Conservation (phyloP, 2,797 vertebrate species). For the Danio kyathit region DNA sequence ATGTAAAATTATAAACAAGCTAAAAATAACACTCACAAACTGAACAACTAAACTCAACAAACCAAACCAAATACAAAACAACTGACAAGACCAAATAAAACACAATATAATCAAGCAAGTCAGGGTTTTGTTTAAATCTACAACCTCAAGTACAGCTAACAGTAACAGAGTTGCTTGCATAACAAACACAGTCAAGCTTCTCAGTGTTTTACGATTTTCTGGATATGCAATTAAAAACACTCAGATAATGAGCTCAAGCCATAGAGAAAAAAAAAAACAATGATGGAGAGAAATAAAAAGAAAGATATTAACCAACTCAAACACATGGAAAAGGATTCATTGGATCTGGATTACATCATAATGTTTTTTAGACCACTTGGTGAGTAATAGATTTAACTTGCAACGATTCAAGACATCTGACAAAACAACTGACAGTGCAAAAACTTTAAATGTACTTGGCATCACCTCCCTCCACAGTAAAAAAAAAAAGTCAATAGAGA, state of each 20-base stretch:
- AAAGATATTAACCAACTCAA: background rate
- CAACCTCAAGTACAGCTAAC: background rate
- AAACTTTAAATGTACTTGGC: constrained; percentile 5
- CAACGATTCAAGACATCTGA: background rate
- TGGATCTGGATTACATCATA: too few relatives aligned
- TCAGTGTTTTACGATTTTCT: background rate
- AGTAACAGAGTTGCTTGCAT: background rate
- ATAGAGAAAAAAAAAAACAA: background rate
- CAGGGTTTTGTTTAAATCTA: background rate
- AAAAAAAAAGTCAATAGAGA: background rate
- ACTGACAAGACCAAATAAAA: background rate
- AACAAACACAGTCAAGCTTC: background rate
- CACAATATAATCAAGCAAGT: background rate
- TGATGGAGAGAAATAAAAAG: background rate
- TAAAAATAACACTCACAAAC: too few relatives aligned
- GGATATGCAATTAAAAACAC: background rate
- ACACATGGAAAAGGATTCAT: background rate
- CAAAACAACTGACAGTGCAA: background rate
- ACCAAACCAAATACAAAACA: background rate
- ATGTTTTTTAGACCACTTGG: background rate
- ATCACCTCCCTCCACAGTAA: background rate
- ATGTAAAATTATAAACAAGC: too few relatives aligned
- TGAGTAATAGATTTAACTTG: background rate
- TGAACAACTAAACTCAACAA: too few relatives aligned
- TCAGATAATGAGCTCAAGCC: background rate